Evolutionary conservation across 2,888 invertebrate genomes (phyloP).

Genomic region (Ophraella communa): DNA sequence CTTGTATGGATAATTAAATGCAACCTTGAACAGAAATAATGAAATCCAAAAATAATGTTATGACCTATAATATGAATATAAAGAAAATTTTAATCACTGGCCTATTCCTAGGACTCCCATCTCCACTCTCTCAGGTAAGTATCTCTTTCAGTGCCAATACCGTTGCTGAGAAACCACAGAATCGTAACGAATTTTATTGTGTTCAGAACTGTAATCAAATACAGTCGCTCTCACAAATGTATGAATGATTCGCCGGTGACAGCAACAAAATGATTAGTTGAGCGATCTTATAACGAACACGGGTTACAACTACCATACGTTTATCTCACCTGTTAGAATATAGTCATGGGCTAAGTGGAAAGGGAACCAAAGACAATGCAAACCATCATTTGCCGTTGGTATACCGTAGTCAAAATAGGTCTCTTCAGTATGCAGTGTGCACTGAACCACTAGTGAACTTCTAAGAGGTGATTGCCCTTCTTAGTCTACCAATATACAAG

Average conservation of each 20-base stretch:
- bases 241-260: neutral
- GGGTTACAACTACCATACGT: neutral
- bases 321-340: slow-evolving; percentile 34
- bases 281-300: neutral
- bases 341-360: slow-evolving; percentile 34
- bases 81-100: neutral
- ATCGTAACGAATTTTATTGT: neutral
- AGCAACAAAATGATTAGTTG: neutral
- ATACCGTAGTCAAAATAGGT: slow-evolving; percentile 39
- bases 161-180: slow-evolving; percentile 5
- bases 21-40: too few relatives aligned
- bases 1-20: too few relatives aligned
- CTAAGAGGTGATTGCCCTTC: slow-evolving; percentile 51
- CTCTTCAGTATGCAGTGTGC: slow-evolving; percentile 44
- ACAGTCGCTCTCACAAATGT: neutral
- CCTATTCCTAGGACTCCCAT: neutral
- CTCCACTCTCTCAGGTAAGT: slow-evolving; percentile 1
- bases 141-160: slow-evolving; percentile 11
- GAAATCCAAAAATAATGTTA: too few relatives aligned
- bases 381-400: slow-evolving; percentile 40
- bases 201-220: neutral
- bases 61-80: too few relatives aligned
- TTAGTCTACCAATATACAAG: slow-evolving; percentile 42
- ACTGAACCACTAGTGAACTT: slow-evolving; percentile 47
- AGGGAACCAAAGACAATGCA: slow-evolving; percentile 39